Percentiles rank a stretch among this genome's conserved stretches.
These are phyloP conservation scores for Endomychus coccineus DNA, from an alignment of 2,888 invertebrate genomes.

Conservation along the genomic window DNA sequence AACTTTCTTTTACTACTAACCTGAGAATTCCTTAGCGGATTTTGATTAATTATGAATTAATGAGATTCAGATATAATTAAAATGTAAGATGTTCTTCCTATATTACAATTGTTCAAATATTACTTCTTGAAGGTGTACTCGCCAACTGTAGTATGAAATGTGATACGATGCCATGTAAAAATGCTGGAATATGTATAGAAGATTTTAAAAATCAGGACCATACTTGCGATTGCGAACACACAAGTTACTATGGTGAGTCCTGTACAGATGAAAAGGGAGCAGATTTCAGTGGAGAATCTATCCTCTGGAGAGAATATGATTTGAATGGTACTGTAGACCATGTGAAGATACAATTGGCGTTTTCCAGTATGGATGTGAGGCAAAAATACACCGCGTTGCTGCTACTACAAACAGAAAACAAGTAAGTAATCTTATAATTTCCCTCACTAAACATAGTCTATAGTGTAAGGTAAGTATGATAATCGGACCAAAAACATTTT, in stretches of 20 bases:
- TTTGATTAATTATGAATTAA: no score
- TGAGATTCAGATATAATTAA: no score
- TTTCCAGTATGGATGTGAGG: conserved; percentile 72
- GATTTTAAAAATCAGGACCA: conserved; percentile 81
- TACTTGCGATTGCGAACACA: conserved; percentile 81
- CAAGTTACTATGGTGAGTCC: conserved; percentile 82
- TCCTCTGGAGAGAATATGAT: conserved; percentile 69
- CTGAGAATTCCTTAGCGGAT: not conserved
- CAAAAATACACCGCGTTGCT: conserved; percentile 73
- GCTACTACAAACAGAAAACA: conserved; percentile 74
- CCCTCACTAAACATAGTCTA: no score
- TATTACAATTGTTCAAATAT: no score
- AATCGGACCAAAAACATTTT: no score
- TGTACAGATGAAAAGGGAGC: conserved; percentile 87
- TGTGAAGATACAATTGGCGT: conserved; percentile 79
- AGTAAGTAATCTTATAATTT: no score
- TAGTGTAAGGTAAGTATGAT: no score
- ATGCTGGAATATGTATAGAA: conserved; percentile 80
- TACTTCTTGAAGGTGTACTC: conserved; percentile 55
- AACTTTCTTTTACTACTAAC: not conserved
- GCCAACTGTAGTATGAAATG: conserved; percentile 85
- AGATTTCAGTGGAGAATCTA: conserved; percentile 81
- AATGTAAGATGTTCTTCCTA: no score
- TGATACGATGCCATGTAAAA: conserved; percentile 79
- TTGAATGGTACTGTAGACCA: conserved; percentile 63